A percentile compares a stretch with the other conserved stretches of the same genome.
Evolutionary conservation across 1,140 invertebrate genomes (phyloP).

Genomic region (Pogonognathellus flavescens): DNA sequence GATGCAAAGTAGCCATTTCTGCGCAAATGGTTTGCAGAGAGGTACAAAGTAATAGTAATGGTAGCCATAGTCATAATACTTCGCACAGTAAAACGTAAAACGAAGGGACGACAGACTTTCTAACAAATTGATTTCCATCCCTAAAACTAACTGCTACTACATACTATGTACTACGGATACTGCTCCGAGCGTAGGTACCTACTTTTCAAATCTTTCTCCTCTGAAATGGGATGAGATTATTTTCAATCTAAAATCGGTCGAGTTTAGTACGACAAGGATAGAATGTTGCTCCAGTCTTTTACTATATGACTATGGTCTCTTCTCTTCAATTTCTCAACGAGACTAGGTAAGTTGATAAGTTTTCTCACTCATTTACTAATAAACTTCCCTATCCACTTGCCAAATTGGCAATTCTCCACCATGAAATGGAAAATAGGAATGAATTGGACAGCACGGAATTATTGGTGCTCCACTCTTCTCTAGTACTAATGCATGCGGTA

Average conservation of each 20-base stretch:
- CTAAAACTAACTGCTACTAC: no score
- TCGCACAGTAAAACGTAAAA: neutral
- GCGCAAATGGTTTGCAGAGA: no score
- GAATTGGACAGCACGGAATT: neutral
- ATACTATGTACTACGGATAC: no score
- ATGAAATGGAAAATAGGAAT: constrained; percentile 33
- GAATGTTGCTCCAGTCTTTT: neutral
- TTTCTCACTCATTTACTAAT: constrained; percentile 39
- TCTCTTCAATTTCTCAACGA: constrained; percentile 17
- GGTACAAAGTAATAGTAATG: no score
- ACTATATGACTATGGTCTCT: neutral
- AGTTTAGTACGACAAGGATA: neutral
- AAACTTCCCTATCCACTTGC: constrained; percentile 60
- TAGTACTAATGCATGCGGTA: no score
- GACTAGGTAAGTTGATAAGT: constrained; percentile 26
- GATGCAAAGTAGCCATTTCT: no score
- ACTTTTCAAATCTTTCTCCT: no score
- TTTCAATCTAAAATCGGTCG: constrained; percentile 10
- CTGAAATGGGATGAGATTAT: neutral
- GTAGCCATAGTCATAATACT: no score
- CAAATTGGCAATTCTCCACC: constrained; percentile 61
- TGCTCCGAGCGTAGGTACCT: no score
- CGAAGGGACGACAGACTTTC: neutral
- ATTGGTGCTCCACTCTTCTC: neutral
- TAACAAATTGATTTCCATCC: neutral